phyloP scores from a whole-genome alignment of 2,113 vertebrate genomes.

The Alectura lathami region DNA sequence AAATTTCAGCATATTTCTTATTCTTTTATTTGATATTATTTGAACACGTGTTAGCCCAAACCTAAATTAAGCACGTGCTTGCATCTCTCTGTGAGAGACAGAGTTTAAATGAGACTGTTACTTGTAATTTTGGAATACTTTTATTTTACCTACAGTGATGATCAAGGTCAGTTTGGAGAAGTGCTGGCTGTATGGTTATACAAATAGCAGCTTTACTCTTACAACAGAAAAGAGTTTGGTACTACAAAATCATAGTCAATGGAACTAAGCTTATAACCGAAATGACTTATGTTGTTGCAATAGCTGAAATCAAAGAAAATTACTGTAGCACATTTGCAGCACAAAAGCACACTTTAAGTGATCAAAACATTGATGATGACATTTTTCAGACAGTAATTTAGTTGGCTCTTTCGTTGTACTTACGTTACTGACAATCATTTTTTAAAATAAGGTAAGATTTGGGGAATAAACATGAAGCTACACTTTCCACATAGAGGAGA shows the following conservation, averaged over 20 bases:
- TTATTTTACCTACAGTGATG: background rate
- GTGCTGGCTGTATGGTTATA: background rate
- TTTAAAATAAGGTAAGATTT: background rate
- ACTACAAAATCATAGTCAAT: background rate
- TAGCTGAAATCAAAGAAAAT: background rate
- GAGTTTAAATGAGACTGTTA: background rate
- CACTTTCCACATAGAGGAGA: background rate
- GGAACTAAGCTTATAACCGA: background rate
- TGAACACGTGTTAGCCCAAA: background rate
- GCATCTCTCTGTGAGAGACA: background rate
- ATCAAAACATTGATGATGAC: background rate
- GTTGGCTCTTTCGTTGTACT: accelerated
- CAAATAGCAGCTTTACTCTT: background rate
- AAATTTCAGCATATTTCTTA: background rate
- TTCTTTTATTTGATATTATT: background rate
- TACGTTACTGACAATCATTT: background rate
- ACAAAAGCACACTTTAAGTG: background rate
- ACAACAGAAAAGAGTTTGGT: background rate
- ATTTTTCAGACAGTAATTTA: background rate
- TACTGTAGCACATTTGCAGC: background rate
- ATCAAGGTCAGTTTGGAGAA: background rate
- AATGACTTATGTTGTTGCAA: background rate
- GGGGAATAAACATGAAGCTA: background rate
- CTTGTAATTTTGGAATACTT: background rate
- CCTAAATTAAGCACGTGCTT: background rate